phyloP scores from a whole-genome alignment of 2,113 vertebrate genomes.

The Pterocles orientalis region DNA sequence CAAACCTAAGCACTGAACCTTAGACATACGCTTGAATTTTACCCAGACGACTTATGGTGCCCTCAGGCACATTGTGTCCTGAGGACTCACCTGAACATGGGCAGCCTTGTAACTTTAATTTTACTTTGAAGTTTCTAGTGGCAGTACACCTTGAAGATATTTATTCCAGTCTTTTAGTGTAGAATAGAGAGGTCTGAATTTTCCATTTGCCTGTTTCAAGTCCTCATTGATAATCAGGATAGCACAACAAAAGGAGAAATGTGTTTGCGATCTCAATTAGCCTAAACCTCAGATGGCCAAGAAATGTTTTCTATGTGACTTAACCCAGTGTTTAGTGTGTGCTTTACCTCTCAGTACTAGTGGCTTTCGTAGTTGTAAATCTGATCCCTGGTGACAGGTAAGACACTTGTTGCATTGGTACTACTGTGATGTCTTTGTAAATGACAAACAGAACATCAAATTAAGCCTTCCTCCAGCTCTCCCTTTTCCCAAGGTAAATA shows the following conservation, averaged over 20 bases:
- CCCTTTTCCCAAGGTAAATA: background rate
- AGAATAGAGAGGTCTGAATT: background rate
- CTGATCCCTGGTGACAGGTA: background rate
- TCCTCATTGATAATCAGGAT: background rate
- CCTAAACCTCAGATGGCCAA: background rate
- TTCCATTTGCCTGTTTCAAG: background rate
- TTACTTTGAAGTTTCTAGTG: background rate
- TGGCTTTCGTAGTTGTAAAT: background rate
- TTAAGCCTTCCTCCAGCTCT: background rate
- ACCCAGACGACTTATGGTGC: background rate
- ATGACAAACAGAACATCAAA: background rate
- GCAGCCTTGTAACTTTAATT: background rate
- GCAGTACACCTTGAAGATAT: background rate
- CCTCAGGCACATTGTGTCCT: background rate
- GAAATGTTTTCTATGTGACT: background rate
- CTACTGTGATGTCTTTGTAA: background rate
- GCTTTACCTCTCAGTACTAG: background rate
- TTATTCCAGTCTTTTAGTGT: background rate
- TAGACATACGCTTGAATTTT: background rate
- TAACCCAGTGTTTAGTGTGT: background rate
- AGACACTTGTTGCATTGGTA: background rate
- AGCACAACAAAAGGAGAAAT: background rate
- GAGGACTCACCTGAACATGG: background rate
- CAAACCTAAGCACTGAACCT: background rate
- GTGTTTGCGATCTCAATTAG: background rate